A percentile compares a stretch with the other conserved stretches of the same genome.
These are phyloP conservation scores for Cheilinus undulatus DNA, from an alignment of 2,113 vertebrate species.

Conservation along the genomic window DNA sequence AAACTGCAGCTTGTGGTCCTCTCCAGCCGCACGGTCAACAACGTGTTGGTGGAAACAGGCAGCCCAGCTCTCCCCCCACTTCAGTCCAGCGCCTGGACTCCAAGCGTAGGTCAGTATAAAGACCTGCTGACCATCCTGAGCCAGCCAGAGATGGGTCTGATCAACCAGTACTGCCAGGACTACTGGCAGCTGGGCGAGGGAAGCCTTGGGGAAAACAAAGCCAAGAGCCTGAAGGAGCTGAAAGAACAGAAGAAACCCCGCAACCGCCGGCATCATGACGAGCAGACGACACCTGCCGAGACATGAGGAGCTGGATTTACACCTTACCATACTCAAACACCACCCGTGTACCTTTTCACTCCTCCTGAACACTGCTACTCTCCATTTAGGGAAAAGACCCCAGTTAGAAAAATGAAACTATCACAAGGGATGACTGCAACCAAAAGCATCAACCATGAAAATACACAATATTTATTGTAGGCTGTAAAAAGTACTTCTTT, in stretches of 20 bases:
- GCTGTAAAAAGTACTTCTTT: slow-evolving; percentile 90
- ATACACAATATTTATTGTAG: slow-evolving; percentile 93
- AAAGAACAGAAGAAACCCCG: slow-evolving; percentile 97
- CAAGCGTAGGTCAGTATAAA: slow-evolving; percentile 88
- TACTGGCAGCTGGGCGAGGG: slow-evolving; percentile 92
- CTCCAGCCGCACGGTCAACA: slow-evolving; percentile 89
- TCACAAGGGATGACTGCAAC: slow-evolving; percentile 51
- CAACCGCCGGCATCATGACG: slow-evolving; percentile 94
- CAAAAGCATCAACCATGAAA: slow-evolving; percentile 65
- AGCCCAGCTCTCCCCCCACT: slow-evolving; percentile 73
- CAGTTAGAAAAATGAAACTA: slow-evolving; percentile 44
- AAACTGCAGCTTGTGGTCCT: slow-evolving; percentile 94
- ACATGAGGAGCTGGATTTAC: slow-evolving; percentile 85
- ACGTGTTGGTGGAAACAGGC: slow-evolving; percentile 88
- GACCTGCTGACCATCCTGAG: slow-evolving; percentile 96
- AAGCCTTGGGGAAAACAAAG: slow-evolving; percentile 82
- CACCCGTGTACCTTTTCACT: slow-evolving; percentile 37
- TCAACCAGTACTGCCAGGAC: slow-evolving; percentile 99
- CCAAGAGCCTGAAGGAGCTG: slow-evolving; percentile 88
- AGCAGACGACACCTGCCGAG: slow-evolving; percentile 85
- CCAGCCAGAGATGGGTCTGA: slow-evolving; percentile 96
- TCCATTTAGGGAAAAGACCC: slow-evolving; percentile 64
- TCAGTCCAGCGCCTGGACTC: slow-evolving; percentile 85
- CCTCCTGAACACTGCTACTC: slow-evolving; percentile 59
- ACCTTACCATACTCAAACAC: slow-evolving; percentile 23